Conservation (phyloP, 2,888 invertebrate species). For the Eulithis prunata region DNA sequence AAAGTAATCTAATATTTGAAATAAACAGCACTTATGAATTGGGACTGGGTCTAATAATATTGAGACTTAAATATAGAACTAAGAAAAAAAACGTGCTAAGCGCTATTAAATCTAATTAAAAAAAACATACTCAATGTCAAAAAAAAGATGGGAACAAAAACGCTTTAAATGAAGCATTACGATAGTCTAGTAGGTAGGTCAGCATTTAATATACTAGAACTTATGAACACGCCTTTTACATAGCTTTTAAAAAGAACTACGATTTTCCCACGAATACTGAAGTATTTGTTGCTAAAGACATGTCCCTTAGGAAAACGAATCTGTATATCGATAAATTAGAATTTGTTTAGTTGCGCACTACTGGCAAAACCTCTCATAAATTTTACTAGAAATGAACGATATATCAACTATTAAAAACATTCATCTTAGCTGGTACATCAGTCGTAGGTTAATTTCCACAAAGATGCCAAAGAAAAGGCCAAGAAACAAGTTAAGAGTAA, state of each 20-base stretch:
- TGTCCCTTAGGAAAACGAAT: constrained; percentile 41
- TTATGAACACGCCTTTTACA: constrained; percentile 56
- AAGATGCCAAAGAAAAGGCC: no score
- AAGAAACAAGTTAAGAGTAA: no score
- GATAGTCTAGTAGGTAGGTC: constrained; percentile 56
- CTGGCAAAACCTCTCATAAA: background rate
- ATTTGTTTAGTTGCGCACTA: background rate
- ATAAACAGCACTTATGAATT: background rate
- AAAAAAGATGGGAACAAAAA: constrained; percentile 9
- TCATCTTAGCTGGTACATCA: no score
- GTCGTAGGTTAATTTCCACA: no score
- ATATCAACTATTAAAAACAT: no score
- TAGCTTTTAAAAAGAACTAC: constrained; percentile 70
- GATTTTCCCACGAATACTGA: constrained; percentile 75
- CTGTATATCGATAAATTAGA: constrained; percentile 6
- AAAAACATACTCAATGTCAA: background rate
- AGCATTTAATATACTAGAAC: constrained; percentile 58
- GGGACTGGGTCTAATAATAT: no score
- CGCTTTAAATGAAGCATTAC: constrained; percentile 12
- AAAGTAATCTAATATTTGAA: background rate
- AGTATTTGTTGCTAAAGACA: constrained; percentile 63
- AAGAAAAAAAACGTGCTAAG: no score
- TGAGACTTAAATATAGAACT: no score
- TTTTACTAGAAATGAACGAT: no score
- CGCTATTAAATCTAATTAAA: no score